phyloP scores from a whole-genome alignment of 37 sponge, comb jelly and placozoan species.

The Hormiphora californensis region DNA sequence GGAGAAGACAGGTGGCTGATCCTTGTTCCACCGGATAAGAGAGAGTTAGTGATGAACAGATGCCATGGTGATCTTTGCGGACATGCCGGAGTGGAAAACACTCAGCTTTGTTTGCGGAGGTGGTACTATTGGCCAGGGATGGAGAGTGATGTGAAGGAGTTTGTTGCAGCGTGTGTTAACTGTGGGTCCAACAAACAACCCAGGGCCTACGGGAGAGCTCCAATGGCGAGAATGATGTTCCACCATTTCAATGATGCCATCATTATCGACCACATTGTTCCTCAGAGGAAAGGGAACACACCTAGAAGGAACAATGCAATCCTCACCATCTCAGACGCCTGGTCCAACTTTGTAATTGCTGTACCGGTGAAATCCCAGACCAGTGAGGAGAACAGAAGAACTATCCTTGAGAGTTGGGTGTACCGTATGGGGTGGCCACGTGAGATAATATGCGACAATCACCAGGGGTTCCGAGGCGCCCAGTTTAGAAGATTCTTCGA shows the following conservation, averaged over 20 bases:
- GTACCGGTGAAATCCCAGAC: neutral
- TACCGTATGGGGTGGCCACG: neutral
- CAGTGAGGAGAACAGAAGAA: neutral
- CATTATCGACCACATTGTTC: neutral
- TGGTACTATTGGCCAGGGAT: constrained; percentile 20
- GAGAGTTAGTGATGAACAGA: neutral
- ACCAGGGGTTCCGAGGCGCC: neutral
- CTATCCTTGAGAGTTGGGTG: neutral
- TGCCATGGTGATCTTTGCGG: neutral
- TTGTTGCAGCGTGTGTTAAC: neutral
- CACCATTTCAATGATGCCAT: neutral
- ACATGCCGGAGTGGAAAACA: neutral
- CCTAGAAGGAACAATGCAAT: neutral
- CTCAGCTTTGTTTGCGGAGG: neutral
- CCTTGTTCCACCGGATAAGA: neutral
- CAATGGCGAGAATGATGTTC: neutral
- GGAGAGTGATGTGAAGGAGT: neutral
- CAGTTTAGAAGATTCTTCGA: too few relatives aligned
- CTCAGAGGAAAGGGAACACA: neutral
- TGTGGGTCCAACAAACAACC: constrained; percentile 12
- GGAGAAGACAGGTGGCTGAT: neutral
- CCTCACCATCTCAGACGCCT: neutral
- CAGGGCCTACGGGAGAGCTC: neutral
- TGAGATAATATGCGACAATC: neutral
- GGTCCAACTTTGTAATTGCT: neutral